phyloP scores from a whole-genome alignment of 2,113 vertebrate species.

The Gulo gulo region DNA sequence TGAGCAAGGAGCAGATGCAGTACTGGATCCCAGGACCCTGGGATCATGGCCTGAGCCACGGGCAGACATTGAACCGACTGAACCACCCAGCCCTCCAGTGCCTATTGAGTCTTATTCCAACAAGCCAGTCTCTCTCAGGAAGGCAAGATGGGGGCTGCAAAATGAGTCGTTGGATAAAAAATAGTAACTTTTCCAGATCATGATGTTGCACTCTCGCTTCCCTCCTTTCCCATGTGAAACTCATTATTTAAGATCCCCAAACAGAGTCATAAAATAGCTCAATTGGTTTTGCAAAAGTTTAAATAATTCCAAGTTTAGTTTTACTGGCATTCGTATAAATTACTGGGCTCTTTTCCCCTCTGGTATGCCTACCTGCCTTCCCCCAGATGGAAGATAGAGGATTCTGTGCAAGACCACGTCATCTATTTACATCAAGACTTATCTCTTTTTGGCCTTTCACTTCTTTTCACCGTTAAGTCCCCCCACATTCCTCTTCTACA shows the following conservation, averaged over 20 bases:
- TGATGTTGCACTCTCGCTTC: not conserved
- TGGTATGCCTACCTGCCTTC: not conserved
- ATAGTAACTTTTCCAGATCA: not conserved
- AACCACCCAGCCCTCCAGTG: not conserved
- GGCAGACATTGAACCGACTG: not conserved
- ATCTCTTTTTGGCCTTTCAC: constrained; percentile 28
- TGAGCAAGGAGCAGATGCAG: not conserved
- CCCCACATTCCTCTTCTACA: constrained; percentile 33
- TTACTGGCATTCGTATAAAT: not conserved
- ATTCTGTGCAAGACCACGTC: not conserved
- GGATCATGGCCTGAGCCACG: not conserved
- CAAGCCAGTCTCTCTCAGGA: not conserved
- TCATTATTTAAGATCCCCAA: constrained; percentile 11
- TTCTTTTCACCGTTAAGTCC: not conserved
- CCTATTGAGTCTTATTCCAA: not conserved
- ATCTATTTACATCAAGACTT: not conserved
- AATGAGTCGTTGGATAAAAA: not conserved
- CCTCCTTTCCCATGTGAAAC: not conserved
- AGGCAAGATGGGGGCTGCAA: not conserved
- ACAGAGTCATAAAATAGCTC: not conserved
- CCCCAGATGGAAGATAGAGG: not conserved
- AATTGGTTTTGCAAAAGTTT: not conserved
- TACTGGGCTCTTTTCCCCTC: not conserved
- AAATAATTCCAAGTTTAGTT: not conserved
- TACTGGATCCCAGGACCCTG: not conserved